Percentiles rank a stretch among this genome's conserved stretches.
These are phyloP conservation scores for Fratercula arctica DNA, from an alignment of 2,797 vertebrate species.

Conservation along the genomic window DNA sequence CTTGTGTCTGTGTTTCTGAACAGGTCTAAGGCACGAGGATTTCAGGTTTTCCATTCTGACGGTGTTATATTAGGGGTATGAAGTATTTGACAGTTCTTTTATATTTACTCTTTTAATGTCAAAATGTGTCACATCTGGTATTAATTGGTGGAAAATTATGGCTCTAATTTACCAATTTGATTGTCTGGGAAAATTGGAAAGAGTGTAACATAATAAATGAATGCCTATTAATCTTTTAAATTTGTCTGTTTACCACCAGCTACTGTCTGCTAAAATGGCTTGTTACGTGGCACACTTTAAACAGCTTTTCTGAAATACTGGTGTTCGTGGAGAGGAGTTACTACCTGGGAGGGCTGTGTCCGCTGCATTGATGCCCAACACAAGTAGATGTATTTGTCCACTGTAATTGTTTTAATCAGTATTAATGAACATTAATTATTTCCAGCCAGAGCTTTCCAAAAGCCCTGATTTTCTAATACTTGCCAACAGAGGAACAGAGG, in stretches of 20 bases:
- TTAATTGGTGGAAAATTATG: slow-evolving; percentile 67
- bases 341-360: background rate
- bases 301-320: background rate
- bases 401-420: background rate
- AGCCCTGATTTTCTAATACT: background rate
- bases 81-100: slow-evolving; percentile 64
- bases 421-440: background rate
- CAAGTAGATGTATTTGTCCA: background rate
- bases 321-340: background rate
- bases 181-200: slow-evolving; percentile 54
- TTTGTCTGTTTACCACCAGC: slow-evolving; percentile 36
- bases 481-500: background rate
- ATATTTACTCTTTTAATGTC: slow-evolving; percentile 67
- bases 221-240: slow-evolving; percentile 62
- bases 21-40: slow-evolving; percentile 51
- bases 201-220: slow-evolving; percentile 54
- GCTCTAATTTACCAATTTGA: slow-evolving; percentile 66
- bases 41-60: slow-evolving; percentile 41
- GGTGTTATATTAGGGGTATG: slow-evolving; percentile 29
- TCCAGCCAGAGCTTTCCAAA: background rate
- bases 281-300: background rate
- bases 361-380: background rate
- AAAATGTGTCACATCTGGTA: slow-evolving; percentile 70
- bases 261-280: background rate
- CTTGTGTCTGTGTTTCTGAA: slow-evolving; percentile 35